Base-by-base conservation (phyloP, 1,140 invertebrate species). In the Habropoda laboriosa region DNA sequence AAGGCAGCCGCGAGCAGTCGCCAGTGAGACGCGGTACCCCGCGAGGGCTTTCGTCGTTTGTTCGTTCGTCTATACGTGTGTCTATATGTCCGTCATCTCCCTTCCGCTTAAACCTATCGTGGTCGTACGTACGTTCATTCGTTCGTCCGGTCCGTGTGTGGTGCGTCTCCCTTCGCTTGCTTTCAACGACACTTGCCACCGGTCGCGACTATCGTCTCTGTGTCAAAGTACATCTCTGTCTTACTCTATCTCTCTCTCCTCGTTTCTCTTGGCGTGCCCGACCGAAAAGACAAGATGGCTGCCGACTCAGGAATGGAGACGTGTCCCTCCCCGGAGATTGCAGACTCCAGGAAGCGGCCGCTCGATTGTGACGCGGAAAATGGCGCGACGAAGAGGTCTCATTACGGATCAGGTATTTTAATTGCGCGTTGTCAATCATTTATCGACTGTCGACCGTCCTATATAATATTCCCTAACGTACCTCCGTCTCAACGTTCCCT, bases 301-400 rank as follows among this genome's bases (percentile, higher is more conserved):
- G 96, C 95, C 93, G 96, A 96, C 93, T 95, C 96, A 94, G 95
- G 95, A 94, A 96, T 96, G 95, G 95, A 96, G 94, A 96, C 96
- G 94, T 96, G 95, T 94, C 95, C 96, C 90, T 96, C 96, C 94
- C 96, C 96, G 93, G 96, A 96, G 93, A 96, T 96, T 91, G 94
- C 95, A 90, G 96, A 96, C 94, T 96, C 96, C 90, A 95, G 97
- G 93, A 97, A 97, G 95, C 95, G 97, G 92, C 97, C 97, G 79
- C 94, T 97, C 88, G 97, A 97, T 93, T 95, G 95, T 86, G 97
- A 97, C 93, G 95, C 95, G 86, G 97, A 97, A 93, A 97, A 97
- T 94, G 96, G 96, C 86, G 95, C 96, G 87, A 96, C 96, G 82
- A 97, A 98, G 94, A 95, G 96, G 92, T 97, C 97, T 81, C 97